phyloP scores from a whole-genome alignment of 2,113 vertebrate genomes.

The Peromyscus leucopus region DNA sequence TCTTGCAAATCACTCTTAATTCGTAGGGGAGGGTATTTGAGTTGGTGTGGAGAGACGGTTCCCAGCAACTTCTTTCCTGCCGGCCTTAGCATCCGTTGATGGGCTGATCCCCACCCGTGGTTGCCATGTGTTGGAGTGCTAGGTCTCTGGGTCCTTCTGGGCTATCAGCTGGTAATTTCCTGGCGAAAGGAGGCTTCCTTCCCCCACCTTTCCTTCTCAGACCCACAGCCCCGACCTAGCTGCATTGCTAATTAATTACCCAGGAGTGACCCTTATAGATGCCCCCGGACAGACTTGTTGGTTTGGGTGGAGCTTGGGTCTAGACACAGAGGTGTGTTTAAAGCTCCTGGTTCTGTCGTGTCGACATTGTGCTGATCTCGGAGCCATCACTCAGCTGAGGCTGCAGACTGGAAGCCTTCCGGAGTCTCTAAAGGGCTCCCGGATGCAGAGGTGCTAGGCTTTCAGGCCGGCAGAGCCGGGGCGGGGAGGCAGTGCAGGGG shows the following conservation, averaged over 20 bases:
- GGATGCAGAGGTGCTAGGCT: background rate
- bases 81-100: background rate
- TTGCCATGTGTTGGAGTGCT: background rate
- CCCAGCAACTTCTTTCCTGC: background rate
- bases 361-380: background rate
- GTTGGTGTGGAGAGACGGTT: background rate
- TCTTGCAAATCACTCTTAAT: background rate
- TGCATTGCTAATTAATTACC: background rate
- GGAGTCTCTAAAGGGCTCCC: background rate
- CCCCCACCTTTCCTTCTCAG: background rate
- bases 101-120: background rate
- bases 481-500: fast-evolving
- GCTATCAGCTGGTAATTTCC: background rate
- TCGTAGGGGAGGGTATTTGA: background rate
- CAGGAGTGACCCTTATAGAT: background rate
- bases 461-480: background rate
- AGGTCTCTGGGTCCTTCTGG: background rate
- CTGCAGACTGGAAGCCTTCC: fast-evolving
- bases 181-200: background rate
- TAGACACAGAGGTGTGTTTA: background rate
- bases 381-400: background rate
- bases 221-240: fast-evolving
- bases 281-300: background rate
- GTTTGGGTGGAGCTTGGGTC: background rate
- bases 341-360: background rate